Percentiles rank a stretch among this genome's conserved stretches.
These are phyloP conservation scores for Lapara coniferarum DNA, from an alignment of 2,888 invertebrate species.

Conservation along the genomic window DNA sequence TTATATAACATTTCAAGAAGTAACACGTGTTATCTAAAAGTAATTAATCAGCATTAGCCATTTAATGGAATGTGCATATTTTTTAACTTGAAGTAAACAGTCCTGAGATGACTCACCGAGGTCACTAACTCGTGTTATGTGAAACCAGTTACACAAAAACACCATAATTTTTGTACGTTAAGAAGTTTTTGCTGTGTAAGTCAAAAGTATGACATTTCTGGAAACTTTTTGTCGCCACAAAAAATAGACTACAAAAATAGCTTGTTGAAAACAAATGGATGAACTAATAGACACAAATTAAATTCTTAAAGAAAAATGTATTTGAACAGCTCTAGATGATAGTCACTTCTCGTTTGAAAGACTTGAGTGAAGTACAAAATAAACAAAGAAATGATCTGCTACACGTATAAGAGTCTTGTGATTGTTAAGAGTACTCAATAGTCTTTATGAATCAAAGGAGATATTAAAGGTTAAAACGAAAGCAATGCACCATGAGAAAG, in stretches of 20 bases:
- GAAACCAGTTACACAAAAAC: constrained; percentile 66
- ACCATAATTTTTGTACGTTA: constrained; percentile 53
- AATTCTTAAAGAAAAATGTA: neutral
- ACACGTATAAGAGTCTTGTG: neutral
- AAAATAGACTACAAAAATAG: constrained; percentile 10
- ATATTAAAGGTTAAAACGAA: neutral
- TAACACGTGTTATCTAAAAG: constrained; percentile 40
- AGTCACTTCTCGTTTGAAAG: neutral
- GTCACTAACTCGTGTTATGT: constrained; percentile 58
- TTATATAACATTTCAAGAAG: constrained; percentile 10
- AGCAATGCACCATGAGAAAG: neutral
- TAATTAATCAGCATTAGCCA: constrained; percentile 47
- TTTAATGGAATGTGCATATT: constrained; percentile 29
- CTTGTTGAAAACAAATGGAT: constrained; percentile 1
- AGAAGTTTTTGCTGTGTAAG: constrained; percentile 46
- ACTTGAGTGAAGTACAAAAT: constrained; percentile 6
- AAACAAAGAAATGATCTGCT: constrained; percentile 5
- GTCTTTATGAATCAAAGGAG: neutral
- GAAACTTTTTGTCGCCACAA: constrained; percentile 41
- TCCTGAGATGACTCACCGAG: constrained; percentile 62
- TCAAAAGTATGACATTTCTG: constrained; percentile 57
- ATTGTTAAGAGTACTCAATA: neutral
- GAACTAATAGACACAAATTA: constrained; percentile 13
- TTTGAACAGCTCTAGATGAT: constrained; percentile 6
- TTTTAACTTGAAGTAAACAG: constrained; percentile 58